phyloP scores from a whole-genome alignment of 2,888 invertebrate genomes.

The Napeogenes inachia region DNA sequence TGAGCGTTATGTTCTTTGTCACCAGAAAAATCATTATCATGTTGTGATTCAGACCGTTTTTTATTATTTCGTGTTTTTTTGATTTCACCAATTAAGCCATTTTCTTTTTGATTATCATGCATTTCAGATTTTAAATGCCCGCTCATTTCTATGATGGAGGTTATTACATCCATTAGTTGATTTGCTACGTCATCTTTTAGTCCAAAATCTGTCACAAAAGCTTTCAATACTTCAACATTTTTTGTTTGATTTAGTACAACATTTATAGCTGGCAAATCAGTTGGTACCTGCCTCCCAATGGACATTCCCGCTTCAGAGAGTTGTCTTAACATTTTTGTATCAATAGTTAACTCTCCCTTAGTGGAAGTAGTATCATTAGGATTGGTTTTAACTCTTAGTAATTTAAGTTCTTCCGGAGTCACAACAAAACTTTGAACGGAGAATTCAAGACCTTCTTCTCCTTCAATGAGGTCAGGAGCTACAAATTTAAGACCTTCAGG shows the following conservation, averaged over 20 bases:
- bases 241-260: constrained; percentile 73
- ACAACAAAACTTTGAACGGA: constrained; percentile 83
- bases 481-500: constrained; percentile 83
- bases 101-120: constrained; percentile 47
- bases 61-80: constrained; percentile 55
- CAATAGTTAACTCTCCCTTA: constrained; percentile 79
- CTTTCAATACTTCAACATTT: constrained; percentile 70
- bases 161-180: constrained; percentile 71
- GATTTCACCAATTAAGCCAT: constrained; percentile 39
- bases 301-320: constrained; percentile 83
- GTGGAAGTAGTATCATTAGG: constrained; percentile 72
- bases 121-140: constrained; percentile 67
- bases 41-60: constrained; percentile 47
- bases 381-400: constrained; percentile 71
- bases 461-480: constrained; percentile 82
- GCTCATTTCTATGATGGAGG: constrained; percentile 74
- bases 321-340: constrained; percentile 80
- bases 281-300: constrained; percentile 79
- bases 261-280: constrained; percentile 79
- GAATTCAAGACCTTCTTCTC: constrained; percentile 81
- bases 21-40: constrained; percentile 37
- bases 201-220: constrained; percentile 70
- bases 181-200: constrained; percentile 74
- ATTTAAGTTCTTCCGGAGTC: constrained; percentile 71
- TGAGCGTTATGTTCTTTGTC: constrained; percentile 54